These are phyloP conservation scores for Novumbra hubbsi DNA, from an alignment of 2,797 vertebrate species.

Conservation along the genomic window DNA sequence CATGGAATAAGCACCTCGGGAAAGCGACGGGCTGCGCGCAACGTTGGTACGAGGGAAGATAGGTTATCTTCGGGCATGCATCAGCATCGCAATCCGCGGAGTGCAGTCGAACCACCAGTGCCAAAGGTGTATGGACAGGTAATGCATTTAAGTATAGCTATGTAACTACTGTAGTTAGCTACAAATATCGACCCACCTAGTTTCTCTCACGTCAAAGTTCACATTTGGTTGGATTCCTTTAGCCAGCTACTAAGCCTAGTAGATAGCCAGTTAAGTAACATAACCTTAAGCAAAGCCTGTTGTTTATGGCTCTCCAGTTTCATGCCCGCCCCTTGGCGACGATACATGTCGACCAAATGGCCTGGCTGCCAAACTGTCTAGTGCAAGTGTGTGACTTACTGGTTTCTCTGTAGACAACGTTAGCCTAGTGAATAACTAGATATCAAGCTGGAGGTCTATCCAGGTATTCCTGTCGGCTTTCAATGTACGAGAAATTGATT, in stretches of 20 bases:
- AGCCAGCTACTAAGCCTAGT: neutral
- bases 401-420: neutral
- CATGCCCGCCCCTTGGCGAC: neutral
- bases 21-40: slow-evolving; percentile 53
- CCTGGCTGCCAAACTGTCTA: neutral
- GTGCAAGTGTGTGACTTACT: neutral
- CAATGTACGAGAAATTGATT: neutral
- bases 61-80: slow-evolving; percentile 44
- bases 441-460: neutral
- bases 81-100: slow-evolving; percentile 72
- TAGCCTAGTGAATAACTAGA: neutral
- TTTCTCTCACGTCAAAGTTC: too few species aligned
- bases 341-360: slow-evolving; percentile 2
- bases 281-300: neutral
- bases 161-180: neutral
- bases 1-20: slow-evolving; percentile 56
- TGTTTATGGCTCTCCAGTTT: neutral
- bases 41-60: slow-evolving; percentile 40
- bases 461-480: neutral
- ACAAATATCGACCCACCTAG: neutral
- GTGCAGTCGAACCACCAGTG: slow-evolving; percentile 72
- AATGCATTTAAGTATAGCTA: slow-evolving; percentile 44
- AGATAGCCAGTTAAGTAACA: slow-evolving; percentile 1
- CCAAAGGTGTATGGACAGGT: slow-evolving; percentile 92
- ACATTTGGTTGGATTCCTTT: neutral